Percentiles rank a stretch among this genome's conserved stretches.
These are phyloP conservation scores for Coturnix japonica DNA, from an alignment of 2,113 vertebrate genomes.

Conservation along the genomic window DNA sequence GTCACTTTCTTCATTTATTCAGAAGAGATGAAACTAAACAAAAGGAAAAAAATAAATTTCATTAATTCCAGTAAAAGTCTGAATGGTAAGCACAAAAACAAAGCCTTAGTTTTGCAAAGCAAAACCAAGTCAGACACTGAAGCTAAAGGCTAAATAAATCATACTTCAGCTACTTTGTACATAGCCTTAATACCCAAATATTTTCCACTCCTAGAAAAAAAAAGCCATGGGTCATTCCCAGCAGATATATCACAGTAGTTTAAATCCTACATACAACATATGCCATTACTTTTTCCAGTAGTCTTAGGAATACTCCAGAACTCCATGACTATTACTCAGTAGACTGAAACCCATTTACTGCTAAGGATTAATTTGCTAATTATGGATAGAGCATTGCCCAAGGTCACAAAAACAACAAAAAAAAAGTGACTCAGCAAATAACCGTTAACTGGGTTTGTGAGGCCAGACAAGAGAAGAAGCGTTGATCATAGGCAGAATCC, in stretches of 20 bases:
- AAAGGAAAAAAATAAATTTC: background rate
- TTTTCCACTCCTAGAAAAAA: background rate
- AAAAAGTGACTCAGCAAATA: background rate
- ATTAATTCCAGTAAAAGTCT: background rate
- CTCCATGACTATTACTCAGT: background rate
- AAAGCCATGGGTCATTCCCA: background rate
- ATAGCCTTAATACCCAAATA: background rate
- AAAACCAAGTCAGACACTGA: background rate
- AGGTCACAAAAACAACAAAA: background rate
- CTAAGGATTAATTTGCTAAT: background rate
- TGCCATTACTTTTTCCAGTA: background rate
- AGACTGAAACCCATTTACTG: background rate
- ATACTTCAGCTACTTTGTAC: background rate
- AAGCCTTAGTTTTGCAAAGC: background rate
- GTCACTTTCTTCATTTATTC: constrained; percentile 49
- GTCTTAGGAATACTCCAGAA: background rate
- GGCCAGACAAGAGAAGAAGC: background rate
- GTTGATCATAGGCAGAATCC: background rate
- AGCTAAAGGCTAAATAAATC: background rate
- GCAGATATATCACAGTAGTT: background rate
- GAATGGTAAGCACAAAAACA: background rate
- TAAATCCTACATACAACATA: background rate
- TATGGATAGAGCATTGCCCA: background rate
- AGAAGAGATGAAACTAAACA: constrained; percentile 11
- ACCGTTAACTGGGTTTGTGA: background rate